Percentiles rank a stretch among this genome's conserved stretches.
Evolutionary conservation across 37 sponge, comb jelly and placozoan species (phyloP).

Genomic region (Beroe ovata): DNA sequence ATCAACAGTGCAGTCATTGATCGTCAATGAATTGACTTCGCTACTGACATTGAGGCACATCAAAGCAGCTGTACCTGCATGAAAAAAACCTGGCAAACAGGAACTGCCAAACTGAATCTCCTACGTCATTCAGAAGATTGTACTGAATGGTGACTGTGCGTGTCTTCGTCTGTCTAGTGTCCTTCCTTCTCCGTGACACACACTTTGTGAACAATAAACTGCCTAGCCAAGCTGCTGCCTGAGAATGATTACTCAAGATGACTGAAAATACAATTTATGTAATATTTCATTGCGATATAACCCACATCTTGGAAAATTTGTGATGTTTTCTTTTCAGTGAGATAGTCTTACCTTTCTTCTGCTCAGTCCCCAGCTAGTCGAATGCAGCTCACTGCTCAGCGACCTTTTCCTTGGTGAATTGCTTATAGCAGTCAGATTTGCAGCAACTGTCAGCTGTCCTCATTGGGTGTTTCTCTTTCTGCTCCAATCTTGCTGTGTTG

Average conservation of each 20-base stretch:
- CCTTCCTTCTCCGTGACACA: not conserved
- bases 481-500: not conserved
- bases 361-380: not conserved
- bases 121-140: not conserved
- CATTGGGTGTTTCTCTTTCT: slow-evolving; percentile 21
- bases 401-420: not conserved
- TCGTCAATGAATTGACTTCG: no score
- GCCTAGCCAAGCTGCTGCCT: slow-evolving; percentile 3
- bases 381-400: not conserved
- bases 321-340: no score
- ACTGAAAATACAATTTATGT: not conserved
- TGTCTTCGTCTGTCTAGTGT: not conserved
- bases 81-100: slow-evolving; percentile 13
- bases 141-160: slow-evolving; percentile 24
- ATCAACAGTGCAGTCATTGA: no score
- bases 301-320: no score
- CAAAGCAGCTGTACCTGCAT: slow-evolving; percentile 37
- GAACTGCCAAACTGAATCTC: not conserved
- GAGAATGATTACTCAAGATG: not conserved
- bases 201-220: not conserved
- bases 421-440: not conserved
- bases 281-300: no score
- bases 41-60: no score
- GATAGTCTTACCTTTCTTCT: slow-evolving; percentile 17
- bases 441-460: not conserved